Evolutionary conservation across 2,888 invertebrate genomes (phyloP), one percentile per base, ranked within the genome.

Genomic region (Caenorhabditis sinica): DNA sequence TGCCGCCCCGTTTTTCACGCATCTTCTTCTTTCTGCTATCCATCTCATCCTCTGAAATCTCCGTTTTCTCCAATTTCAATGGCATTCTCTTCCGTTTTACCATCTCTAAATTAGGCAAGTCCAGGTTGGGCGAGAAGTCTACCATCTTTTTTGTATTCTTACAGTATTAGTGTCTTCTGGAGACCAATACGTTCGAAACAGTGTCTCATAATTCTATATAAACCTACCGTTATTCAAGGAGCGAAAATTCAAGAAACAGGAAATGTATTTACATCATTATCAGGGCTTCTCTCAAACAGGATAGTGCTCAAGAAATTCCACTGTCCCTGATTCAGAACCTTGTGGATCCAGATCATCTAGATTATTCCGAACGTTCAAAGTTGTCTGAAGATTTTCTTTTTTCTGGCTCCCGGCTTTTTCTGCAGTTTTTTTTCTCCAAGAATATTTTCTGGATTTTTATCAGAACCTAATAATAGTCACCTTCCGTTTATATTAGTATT

Each of bases 1-100:
- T 75, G 61, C 74, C 61, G 58, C 69, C 36, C 60, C 77, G 60
- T 79, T 71, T 65, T 73, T 71, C 61, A 45, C 75, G 68, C 49
- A 63, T 63, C 71, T 76, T 56, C 69, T 69, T 68, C 49, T 68
- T 28, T 69, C 15, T 56, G 28, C 33, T 30, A 17, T 68, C 58
- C 68, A 20, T 76, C 68, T 68, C 77, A 69, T 77, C 68, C 68
- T 45, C 66, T 76, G 76, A 69, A 76, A 76, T 76, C 76, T 68
- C 68, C 76, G 51, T 63, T 71, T 65, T 56, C 30, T 30, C 28
- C 36, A 20, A 36, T 68, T 68, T 51, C 49, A 49, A 56, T 49
- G 28, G 30, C 61, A 23, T 68, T 68, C 49, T 28, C 53, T 74
- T 74, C 45, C 36, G n/a, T 20, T 20, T 40, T 40, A 40, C 40